Evolutionary conservation across 2,888 invertebrate species (phyloP).

Genomic region (Saturnia pavonia): DNA sequence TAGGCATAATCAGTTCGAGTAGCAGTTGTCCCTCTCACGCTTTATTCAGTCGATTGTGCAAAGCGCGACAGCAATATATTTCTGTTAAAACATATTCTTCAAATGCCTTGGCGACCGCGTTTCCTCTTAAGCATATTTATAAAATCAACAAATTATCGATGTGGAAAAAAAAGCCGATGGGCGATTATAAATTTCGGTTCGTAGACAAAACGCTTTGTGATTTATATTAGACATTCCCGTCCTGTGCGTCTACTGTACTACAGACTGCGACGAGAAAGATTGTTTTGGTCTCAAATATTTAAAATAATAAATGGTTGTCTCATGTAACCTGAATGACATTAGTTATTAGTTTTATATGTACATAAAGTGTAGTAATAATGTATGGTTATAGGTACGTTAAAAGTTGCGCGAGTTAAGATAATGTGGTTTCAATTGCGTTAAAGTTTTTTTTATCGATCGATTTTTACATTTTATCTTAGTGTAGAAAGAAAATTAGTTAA

Average conservation of each 20-base stretch:
- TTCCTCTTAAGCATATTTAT: no score
- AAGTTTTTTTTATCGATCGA: background rate
- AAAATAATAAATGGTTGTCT: constrained; percentile 51
- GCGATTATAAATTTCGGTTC: no score
- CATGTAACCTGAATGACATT: constrained; percentile 55
- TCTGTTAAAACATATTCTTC: no score
- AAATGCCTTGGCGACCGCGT: no score
- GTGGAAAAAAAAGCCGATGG: no score
- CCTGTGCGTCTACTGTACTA: constrained; percentile 44
- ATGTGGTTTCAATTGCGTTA: background rate
- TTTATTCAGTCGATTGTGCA: no score
- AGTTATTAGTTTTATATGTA: constrained; percentile 28
- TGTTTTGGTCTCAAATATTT: constrained; percentile 64
- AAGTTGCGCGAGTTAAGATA: background rate
- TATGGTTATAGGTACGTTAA: background rate
- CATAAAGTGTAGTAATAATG: constrained; percentile 12
- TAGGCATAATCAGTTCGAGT: no score
- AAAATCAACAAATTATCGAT: no score
- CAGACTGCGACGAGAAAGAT: constrained; percentile 40
- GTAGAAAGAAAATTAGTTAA: no score
- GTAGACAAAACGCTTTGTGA: constrained; percentile 41
- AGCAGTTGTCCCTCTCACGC: no score
- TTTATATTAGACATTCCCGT: constrained; percentile 69
- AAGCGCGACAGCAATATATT: no score
- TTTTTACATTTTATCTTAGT: background rate